Conservation (phyloP, 2,113 vertebrate genomes). For the Bubo blakistoni region DNA sequence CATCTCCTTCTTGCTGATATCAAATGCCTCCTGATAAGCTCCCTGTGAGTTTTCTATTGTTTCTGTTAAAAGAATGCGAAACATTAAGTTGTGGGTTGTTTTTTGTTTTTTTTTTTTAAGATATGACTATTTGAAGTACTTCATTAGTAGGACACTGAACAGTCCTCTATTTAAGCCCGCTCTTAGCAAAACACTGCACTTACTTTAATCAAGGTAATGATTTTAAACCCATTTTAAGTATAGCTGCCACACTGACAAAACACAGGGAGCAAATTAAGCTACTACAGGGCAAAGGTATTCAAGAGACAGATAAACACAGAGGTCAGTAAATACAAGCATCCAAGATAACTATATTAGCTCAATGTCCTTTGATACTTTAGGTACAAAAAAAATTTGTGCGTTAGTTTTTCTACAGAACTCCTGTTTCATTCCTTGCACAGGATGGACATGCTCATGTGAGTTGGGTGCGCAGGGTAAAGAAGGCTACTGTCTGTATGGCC, state of each 20-base stretch:
- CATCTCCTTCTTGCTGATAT: slow-evolving; percentile 90
- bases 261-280: background rate
- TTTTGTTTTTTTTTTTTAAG: background rate
- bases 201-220: background rate
- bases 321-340: background rate
- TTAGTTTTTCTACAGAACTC: background rate
- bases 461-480: background rate
- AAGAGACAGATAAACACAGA: background rate
- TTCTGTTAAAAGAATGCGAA: slow-evolving; percentile 60
- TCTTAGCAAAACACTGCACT: background rate
- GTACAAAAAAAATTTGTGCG: background rate
- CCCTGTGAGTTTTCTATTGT: slow-evolving; percentile 87
- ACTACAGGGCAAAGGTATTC: background rate
- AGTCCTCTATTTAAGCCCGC: background rate
- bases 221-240: background rate
- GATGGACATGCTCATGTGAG: background rate
- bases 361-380: background rate
- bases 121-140: background rate
- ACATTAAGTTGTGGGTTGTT: background rate
- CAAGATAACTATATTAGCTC: background rate
- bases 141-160: background rate
- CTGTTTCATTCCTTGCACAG: background rate
- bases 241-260: background rate
- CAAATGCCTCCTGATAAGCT: slow-evolving; percentile 88
- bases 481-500: background rate